phyloP scores from a whole-genome alignment of 2,888 invertebrate species.

The Diogma glabrata region DNA sequence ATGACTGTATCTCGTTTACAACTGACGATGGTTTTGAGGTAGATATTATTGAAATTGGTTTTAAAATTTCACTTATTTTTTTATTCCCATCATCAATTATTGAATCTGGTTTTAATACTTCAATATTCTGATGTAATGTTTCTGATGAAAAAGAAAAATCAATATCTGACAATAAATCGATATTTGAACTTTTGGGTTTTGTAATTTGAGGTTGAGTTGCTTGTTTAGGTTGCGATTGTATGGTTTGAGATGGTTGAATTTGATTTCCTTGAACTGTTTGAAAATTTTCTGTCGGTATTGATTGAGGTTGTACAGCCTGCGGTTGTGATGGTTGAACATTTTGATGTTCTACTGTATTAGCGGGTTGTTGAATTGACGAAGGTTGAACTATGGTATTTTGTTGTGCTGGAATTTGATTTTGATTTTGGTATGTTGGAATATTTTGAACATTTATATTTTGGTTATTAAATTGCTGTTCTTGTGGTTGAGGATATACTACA shows the following conservation, averaged over 20 bases:
- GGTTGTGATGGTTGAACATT: too few relatives aligned
- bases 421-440: too few relatives aligned
- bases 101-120: slow-evolving; percentile 9
- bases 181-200: slow-evolving; percentile 35
- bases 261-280: background rate
- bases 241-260: background rate
- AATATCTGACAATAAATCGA: slow-evolving; percentile 65
- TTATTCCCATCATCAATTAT: background rate
- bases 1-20: too few relatives aligned
- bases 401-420: slow-evolving; percentile 13
- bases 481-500: too few relatives aligned
- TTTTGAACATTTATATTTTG: too few relatives aligned
- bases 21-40: background rate
- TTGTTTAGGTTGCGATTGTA: slow-evolving; percentile 2
- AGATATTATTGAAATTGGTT: slow-evolving; percentile 3
- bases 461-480: too few relatives aligned
- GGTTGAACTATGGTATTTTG: background rate
- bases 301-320: too few relatives aligned
- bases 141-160: slow-evolving; percentile 48
- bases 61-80: background rate
- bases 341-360: too few relatives aligned
- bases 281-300: too few relatives aligned
- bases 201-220: background rate
- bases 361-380: background rate
- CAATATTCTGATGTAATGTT: slow-evolving; percentile 19